Base-by-base conservation (phyloP, 1,140 invertebrate genomes). In the Andricus grossulariae region DNA sequence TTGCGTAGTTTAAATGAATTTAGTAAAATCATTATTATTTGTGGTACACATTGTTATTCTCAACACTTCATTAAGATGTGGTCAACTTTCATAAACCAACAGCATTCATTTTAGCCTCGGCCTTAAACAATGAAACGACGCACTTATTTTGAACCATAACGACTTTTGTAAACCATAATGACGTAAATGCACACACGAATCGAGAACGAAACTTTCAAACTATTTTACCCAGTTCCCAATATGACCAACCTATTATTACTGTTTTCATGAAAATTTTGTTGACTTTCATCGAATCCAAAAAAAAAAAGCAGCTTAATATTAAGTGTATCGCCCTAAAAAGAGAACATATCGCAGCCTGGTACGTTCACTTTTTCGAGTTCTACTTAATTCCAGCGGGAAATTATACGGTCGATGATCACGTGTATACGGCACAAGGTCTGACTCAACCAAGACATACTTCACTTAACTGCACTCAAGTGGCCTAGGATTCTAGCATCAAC, bases 131-230 rank as follows among this genome's bases (percentile, higher is more conserved):
- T 66, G 25, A 16, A 66, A 66, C 60, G 60, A 45, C 60, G 60
- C 60, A 66, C 25, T 66, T 66, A 66, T 66, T 66, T 66, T 66
- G 32, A 66, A 13, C 60, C 15, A 32, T 66, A 39, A 66, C 60
- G 15, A 66, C 60, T 66, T 66, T 32, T 25, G 39, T 39, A 32
- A 66, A 32, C 60, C 60, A 66, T 66, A 66, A 66, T 39, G 25
- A 32, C 60, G 60, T n/a, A 16, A 32, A 66, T 66, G 45, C 60
- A 8, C 7, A 66, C 32, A 66, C 60, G 60, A 66, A 66, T 66
- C 60, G 60, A 66, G 60, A 39, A 66, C 25, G 10, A 39, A 66
- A 66, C 15, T 66, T 66, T 66, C 60, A 39, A 66, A 66, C 60
- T 66, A 66, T 45, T 45, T 32, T 32, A 66, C 60, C 60, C 60